Evolutionary conservation across 2,888 invertebrate species (phyloP).

Genomic region (Nematopogon swammerdamellus): DNA sequence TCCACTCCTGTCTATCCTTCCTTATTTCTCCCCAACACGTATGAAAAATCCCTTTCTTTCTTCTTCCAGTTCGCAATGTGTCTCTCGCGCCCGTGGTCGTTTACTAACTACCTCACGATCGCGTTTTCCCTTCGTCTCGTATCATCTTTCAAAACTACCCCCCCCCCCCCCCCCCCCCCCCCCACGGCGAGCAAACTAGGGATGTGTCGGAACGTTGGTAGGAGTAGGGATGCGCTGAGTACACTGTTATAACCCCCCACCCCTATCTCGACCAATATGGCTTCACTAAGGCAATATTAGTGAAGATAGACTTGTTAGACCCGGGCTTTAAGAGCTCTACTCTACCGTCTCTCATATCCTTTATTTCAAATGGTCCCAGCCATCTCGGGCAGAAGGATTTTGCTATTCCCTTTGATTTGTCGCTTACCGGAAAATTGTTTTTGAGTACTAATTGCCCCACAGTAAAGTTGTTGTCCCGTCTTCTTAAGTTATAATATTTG

Average conservation of each 20-base stretch:
- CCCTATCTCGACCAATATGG: constrained; percentile 4
- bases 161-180: no score
- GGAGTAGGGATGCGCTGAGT: not conserved
- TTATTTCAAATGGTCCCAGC: not conserved
- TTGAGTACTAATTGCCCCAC: not conserved
- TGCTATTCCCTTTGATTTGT: not conserved
- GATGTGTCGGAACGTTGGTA: no score
- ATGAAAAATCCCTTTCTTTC: no score
- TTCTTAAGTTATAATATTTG: not conserved
- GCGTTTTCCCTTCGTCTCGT: no score
- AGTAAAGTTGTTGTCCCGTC: not conserved
- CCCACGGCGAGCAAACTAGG: no score
- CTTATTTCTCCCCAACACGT: no score
- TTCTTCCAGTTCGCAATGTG: no score
- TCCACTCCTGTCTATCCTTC: no score
- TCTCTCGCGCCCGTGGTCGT: no score
- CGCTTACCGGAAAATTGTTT: not conserved
- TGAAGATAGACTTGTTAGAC: not conserved
- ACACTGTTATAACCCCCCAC: constrained; percentile 5
- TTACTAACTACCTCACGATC: no score
- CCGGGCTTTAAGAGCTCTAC: not conserved
- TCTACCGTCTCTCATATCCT: not conserved
- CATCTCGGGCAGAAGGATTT: not conserved
- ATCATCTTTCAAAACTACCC: no score
- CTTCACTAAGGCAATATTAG: not conserved